Conservation (phyloP, 2,888 invertebrate species). For the Lysandra coridon region DNA sequence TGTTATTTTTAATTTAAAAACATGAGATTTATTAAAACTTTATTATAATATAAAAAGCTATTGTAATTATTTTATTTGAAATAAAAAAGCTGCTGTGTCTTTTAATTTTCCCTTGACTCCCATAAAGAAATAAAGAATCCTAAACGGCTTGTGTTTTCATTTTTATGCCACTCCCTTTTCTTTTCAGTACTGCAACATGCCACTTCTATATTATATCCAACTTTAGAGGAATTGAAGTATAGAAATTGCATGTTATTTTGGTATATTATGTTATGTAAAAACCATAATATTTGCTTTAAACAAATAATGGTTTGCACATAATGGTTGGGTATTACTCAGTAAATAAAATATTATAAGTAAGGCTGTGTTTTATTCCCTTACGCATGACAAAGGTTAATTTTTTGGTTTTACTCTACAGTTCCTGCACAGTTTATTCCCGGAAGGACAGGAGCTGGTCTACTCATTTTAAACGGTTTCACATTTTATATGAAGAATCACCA, state of each 20-base stretch:
- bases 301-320: conserved; percentile 17
- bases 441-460: conserved; percentile 67
- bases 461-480: conserved; percentile 72
- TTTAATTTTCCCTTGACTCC: neutral
- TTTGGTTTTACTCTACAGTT: conserved; percentile 60
- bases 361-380: conserved; percentile 48
- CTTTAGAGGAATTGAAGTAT: neutral
- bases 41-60: neutral
- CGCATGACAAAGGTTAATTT: conserved; percentile 41
- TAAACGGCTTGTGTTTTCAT: conserved; percentile 53
- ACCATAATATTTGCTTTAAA: conserved; percentile 1
- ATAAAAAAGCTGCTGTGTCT: neutral
- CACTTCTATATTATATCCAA: conserved; percentile 32
- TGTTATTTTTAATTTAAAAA: conserved; percentile 24
- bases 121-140: conserved; percentile 34
- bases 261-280: conserved; percentile 1
- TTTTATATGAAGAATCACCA: conserved; percentile 78
- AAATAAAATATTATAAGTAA: conserved; percentile 43
- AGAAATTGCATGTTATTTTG: conserved; percentile 24
- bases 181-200: conserved; percentile 36
- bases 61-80: neutral
- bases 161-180: conserved; percentile 47
- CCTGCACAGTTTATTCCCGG: conserved; percentile 74
- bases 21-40: neutral
- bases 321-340: conserved; percentile 31